Evolutionary conservation across 2,797 vertebrate genomes (phyloP).

Genomic region (Notolepis coatsorum): DNA sequence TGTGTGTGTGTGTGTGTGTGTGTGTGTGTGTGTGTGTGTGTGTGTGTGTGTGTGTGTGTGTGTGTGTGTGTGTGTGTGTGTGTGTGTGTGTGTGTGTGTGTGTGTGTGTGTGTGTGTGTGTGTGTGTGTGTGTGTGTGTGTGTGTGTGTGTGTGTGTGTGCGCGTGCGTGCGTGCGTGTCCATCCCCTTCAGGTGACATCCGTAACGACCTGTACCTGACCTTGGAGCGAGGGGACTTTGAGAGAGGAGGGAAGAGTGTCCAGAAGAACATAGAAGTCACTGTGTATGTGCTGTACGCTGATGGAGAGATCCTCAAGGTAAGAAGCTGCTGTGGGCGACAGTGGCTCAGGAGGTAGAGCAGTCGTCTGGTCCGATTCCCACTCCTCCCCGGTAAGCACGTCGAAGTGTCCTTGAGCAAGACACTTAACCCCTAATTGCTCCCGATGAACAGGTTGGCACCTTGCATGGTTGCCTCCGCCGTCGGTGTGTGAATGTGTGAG

Average conservation of each 20-base stretch:
- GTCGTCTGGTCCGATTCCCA: too few species aligned
- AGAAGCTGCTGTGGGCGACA: too few species aligned
- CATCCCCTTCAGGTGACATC: conserved; percentile 85
- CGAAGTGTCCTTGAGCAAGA: too few species aligned
- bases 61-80: conserved; percentile 9
- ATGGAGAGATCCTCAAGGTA: conserved; percentile 96
- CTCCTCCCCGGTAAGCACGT: too few species aligned
- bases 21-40: background rate
- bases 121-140: conserved; percentile 10
- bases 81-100: background rate
- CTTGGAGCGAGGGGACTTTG: conserved; percentile 95
- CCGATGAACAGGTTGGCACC: too few species aligned
- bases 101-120: background rate
- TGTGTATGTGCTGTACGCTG: conserved; percentile 94
- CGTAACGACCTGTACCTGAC: conserved; percentile 97
- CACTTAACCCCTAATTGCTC: too few species aligned
- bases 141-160: background rate
- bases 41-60: background rate
- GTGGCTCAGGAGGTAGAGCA: too few species aligned
- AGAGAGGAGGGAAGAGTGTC: conserved; percentile 96
- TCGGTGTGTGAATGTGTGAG: too few species aligned
- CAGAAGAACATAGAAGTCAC: conserved; percentile 98
- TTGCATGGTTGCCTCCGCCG: too few species aligned
- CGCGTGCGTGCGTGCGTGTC: background rate
- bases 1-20: background rate